Evolutionary conservation across 2,888 invertebrate genomes (phyloP), one percentile per base, ranked within the genome.

Genomic region (Chorisops tibialis): DNA sequence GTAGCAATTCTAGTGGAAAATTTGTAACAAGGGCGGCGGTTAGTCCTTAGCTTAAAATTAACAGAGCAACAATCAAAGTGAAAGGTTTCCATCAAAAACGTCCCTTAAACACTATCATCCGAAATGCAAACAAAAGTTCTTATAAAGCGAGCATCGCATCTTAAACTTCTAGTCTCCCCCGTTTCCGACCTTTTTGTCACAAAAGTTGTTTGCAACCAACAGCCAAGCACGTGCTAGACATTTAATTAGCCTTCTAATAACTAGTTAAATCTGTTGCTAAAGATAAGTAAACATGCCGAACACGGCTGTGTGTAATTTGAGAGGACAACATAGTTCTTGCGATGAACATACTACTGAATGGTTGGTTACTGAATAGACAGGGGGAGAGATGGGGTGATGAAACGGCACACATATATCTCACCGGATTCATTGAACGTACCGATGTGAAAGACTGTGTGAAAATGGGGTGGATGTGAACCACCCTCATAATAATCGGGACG

Each of bases 181-280:
- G 3, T 43, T 56, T 43, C 24, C 45, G 16, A 43, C 11, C 45
- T 16, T 45, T 56, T 56, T 56, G 56, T 56, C 56, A 22, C 59
- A 48, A n/a, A n/a, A 59, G 59, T 59, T 59, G 59, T 59, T 59
- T 59, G 35, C 38, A 38, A 45, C 38, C 59, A 59, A 59, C 61
- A 63, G 61, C 61, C 41, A 48, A 59, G 50, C 69, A 69, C 69
- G 69, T 69, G 69, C 47, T 65, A 65, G 54, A 67, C 67, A 67
- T 69, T 69, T 69, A 69, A 69, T 69, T 69, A 43, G 54, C 60
- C 62, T 60, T 38, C 64, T 64, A 64, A 64, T 64, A 64, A 64
- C 62, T 64, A 64, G 64, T 64, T 64, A 64, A 64, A 64, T 64
- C 64, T 48, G 62, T 54, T 64, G 64, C 59, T 64, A 62, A 62